A percentile compares a stretch with the other conserved stretches of the same genome.
Conservation (phyloP, 2,797 vertebrate genomes). For the Myripristis jacobus region DNA sequence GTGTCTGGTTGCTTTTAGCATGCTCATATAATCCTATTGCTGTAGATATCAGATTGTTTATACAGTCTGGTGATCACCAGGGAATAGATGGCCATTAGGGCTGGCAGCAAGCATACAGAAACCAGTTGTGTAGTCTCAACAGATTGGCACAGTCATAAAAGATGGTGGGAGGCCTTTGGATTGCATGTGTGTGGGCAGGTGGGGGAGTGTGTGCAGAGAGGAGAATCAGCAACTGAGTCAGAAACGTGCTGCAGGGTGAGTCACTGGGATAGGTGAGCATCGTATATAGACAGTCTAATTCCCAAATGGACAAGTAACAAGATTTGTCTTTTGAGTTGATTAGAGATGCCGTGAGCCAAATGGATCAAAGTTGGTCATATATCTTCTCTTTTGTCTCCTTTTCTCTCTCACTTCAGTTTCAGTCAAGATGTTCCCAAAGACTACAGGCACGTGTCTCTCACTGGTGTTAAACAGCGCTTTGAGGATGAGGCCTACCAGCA, state of each 20-base stretch:
- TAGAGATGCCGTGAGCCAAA: slow-evolving; percentile 37
- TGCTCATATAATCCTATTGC: slow-evolving; percentile 11
- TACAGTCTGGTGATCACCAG: slow-evolving; percentile 15
- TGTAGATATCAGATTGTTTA: slow-evolving; percentile 26
- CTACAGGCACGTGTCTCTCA: slow-evolving; percentile 93
- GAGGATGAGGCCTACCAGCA: slow-evolving; percentile 90
- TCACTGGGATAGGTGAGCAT: slow-evolving; percentile 60
- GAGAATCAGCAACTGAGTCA: slow-evolving; percentile 60
- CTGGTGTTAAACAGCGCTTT: slow-evolving; percentile 95
- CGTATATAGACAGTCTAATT: slow-evolving; percentile 52
- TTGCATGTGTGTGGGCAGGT: not conserved
- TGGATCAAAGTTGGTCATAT: slow-evolving; percentile 35
- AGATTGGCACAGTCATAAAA: slow-evolving; percentile 16
- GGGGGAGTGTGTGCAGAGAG: not conserved
- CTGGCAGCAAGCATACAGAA: not conserved
- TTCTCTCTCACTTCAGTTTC: slow-evolving; percentile 85
- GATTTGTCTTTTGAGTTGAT: slow-evolving; percentile 58
- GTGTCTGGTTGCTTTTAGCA: slow-evolving; percentile 34
- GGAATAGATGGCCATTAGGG: slow-evolving; percentile 7
- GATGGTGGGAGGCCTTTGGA: slow-evolving; percentile 18
- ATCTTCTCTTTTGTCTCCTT: not conserved
- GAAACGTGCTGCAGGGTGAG: slow-evolving; percentile 60
- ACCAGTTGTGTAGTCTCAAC: not conserved
- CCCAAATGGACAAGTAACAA: slow-evolving; percentile 67
- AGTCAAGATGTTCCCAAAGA: slow-evolving; percentile 94